A percentile compares a stretch with the other conserved stretches of the same genome.
phyloP scores from a whole-genome alignment of 2,113 vertebrate species.

The Tragelaphus strepsiceros region DNA sequence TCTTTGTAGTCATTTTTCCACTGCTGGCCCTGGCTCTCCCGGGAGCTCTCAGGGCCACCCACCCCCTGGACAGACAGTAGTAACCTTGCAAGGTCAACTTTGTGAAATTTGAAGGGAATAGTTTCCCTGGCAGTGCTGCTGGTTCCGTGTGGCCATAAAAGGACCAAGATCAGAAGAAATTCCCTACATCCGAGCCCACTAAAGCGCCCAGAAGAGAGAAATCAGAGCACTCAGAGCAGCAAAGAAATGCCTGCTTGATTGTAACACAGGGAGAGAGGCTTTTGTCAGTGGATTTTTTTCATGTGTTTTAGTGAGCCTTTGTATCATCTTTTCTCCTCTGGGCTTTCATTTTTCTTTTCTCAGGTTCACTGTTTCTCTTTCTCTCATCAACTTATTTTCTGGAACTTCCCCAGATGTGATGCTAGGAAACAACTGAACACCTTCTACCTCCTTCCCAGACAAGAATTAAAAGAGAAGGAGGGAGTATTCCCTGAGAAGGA shows the following conservation, averaged over 20 bases:
- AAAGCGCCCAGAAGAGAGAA: constrained; percentile 17
- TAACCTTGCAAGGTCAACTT: constrained; percentile 25
- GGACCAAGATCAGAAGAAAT: constrained; percentile 48
- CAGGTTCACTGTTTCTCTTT: neutral
- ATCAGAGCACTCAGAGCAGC: neutral
- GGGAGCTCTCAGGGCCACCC: neutral
- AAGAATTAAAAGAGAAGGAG: neutral
- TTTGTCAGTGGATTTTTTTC: neutral
- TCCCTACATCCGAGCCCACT: neutral
- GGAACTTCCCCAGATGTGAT: neutral
- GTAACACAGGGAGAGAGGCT: neutral
- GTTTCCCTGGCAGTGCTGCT: neutral
- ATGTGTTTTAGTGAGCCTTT: neutral
- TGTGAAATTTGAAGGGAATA: neutral
- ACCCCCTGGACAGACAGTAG: neutral
- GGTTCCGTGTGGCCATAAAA: neutral
- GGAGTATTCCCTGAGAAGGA: neutral
- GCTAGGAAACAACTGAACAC: neutral
- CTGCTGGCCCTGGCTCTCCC: neutral
- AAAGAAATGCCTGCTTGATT: constrained; percentile 4
- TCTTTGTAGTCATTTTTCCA: constrained; percentile 13
- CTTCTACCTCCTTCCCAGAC: neutral
- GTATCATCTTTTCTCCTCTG: neutral
- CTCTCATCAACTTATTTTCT: neutral
- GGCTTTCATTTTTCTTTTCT: neutral